Evolutionary conservation across 2,113 vertebrate genomes (phyloP), one percentile per base, ranked within the genome.

Genomic region (Nematolebias whitei): DNA sequence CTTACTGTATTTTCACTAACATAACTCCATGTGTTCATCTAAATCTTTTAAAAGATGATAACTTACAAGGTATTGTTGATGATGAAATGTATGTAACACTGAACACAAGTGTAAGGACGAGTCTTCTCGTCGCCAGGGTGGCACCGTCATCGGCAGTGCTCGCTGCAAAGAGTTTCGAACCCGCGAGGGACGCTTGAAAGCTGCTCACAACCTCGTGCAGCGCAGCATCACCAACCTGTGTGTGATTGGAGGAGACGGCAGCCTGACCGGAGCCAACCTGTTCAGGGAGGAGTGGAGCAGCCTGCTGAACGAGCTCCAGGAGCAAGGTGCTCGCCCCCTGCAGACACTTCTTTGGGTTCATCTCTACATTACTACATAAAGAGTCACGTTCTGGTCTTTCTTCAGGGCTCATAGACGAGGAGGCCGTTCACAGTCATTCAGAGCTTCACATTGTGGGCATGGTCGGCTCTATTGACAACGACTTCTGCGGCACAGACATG

Each of bases 401-500:
- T 12, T 0, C 85, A 99, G 98, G 95, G 35, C 87, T 94, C 52
- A 96, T 98, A n/a, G 83, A 89, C n/a, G 59, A 83, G 2, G 93
- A 93, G 1, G 92, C 93, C 0, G 81, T 88, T 12, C 64, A 86
- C 60, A 86, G 75, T 20, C 89, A 97, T 6, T 91, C 93, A 0
- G 80, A 85, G 63, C 94, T 99, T 63, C 97, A 98, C 68, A 95
- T 99, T 14, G 98, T 99, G 44, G 98, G 98, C n/a, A 98, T 99
- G 96, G 98, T 99, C 65, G 98, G 98, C 53, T 99, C 98, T 80
- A 99, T 99, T 23, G 98, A 99, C 86, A 99, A 99, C 2, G 98
- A 99, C 82, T 99, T 99, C 91, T 99, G 98, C 4, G 98, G 98
- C 75, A 99, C 98, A 0, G 98, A 99, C 85, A 99, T 99, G 96